Evolutionary conservation across 1,140 invertebrate species (phyloP), one percentile per base, ranked within the genome.

Genomic region (Caenorhabditis brenneri): DNA sequence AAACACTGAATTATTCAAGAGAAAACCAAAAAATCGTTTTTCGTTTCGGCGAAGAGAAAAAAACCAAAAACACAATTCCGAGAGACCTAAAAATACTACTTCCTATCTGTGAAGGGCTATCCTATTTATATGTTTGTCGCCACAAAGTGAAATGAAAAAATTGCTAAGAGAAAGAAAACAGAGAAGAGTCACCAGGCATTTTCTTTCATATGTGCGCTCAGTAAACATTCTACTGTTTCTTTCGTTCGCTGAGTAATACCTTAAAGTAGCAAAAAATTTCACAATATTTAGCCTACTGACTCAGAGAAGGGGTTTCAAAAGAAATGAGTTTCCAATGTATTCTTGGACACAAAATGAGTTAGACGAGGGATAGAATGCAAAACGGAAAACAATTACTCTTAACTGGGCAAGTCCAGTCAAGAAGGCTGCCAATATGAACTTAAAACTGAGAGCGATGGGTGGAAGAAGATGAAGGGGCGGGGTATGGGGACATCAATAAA

Each of bases 201-300:
- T n/a, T 74, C n/a, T n/a, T 42, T 42, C 33, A 74, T 74, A 46
- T 74, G n/a, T 74, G 65, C 65, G 19, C 33, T 74, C 36, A 42
- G 36, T n/a, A 74, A 74, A 74, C 65, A 74, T 15, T 22, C 36
- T 74, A 42, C 36, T 74, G 36, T 74, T 74, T 74, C 22, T 24
- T 74, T n/a, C 4, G n/a, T 36, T 36, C 36, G n/a, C 65, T 74
- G 65, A 74, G 36, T 74, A 74, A 74, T 74, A 42, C 65, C 22
- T 74, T 24, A 24, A 24, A 55, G 53, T 55, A 29, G 36, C 36
- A 15, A 10, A 42, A 36, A 74, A 42, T 74, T 74, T 74, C 65
- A 31, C 33, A 74, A 74, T 39, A 33, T 74, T 15, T 24, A 16
- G 29, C 58, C n/a, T 6, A 65, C 58, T 74, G 65, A 42, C 65